Base-by-base conservation (phyloP, 92 coral and sea anemone genomes). In the Phenganax subtilis region DNA sequence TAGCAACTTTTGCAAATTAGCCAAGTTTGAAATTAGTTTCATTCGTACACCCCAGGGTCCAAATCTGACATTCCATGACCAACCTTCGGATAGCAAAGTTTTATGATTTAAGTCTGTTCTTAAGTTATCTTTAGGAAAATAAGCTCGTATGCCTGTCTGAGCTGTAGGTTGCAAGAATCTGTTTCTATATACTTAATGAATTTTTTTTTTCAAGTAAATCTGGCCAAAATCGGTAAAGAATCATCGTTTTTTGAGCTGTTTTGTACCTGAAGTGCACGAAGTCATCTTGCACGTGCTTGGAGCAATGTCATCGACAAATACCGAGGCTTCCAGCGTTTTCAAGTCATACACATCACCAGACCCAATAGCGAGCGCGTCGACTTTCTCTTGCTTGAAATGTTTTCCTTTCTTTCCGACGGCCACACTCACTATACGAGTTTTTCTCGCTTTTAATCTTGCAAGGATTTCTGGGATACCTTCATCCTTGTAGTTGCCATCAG, bases 241-340 rank as follows among this genome's bases (percentile, higher is more conserved):
- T 59, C n/a, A 3, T 14, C 65, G 27, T 14, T 14, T 25, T 14
- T 25, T 14, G 65, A 59, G 16, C n/a, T 59, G 65, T 14, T 6
- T 0, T 55, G 53, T 54, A 79, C 83, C 83, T 79, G 83, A 31
- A 3, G 73, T 63, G 56, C 83, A 79, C 10, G 72, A 20, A 37
- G 62, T 54, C 51, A 79, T 79, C 30, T 79, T 79, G 54, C 83
- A 79, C 14, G 83, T 79, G 71, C 44, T 79, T 3, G 83, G 72
- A 53, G 83, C 62, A 37, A 79, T 52, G 28, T 79, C 74, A 53
- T 79, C 83, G 15, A 79, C 17, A 31, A 79, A 65, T 16, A 1
- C 51, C 0, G 74, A 47, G 52, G 59, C 20, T 8, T 62, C n/a
- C 6, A 79, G 7, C 0, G 25, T 29, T 6, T 47, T 29, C 11